Evolutionary conservation across 1,140 invertebrate genomes (phyloP).

Genomic region (Drosophila nannoptera): DNA sequence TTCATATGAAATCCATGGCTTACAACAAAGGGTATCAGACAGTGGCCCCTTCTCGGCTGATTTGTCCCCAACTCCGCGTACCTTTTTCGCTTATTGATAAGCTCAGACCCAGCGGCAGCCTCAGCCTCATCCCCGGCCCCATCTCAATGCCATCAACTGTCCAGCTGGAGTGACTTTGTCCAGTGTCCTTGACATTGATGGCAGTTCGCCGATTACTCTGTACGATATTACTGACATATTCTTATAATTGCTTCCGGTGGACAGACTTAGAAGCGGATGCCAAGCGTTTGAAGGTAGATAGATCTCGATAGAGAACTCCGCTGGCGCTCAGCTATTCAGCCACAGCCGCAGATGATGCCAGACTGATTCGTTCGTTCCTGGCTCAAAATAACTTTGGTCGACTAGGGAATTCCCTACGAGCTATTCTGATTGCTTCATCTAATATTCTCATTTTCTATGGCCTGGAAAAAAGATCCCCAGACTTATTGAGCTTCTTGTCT

Average conservation of each 20-base stretch:
- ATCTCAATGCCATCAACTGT: constrained; percentile 39
- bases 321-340: too few relatives aligned
- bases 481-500: too few relatives aligned
- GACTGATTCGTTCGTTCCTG: too few relatives aligned
- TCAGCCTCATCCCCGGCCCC: not conserved
- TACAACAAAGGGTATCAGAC: not conserved
- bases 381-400: too few relatives aligned
- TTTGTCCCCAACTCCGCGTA: not conserved
- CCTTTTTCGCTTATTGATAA: constrained; percentile 22
- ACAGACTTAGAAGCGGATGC: constrained; percentile 27
- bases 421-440: too few relatives aligned
- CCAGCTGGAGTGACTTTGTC: constrained; percentile 41
- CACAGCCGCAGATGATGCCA: too few relatives aligned
- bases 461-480: too few relatives aligned
- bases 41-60: too few relatives aligned
- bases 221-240: constrained; percentile 7
- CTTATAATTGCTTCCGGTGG: constrained; percentile 56
- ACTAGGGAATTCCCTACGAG: too few relatives aligned
- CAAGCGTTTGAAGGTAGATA: not conserved
- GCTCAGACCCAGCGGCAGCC: constrained; percentile 4
- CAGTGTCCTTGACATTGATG: constrained; percentile 58
- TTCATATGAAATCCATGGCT: not conserved
- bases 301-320: not conserved
- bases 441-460: too few relatives aligned
- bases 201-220: constrained; percentile 19